These are phyloP conservation scores for Pipistrellus nathusii DNA, from an alignment of 2,797 vertebrate species.

Conservation along the genomic window DNA sequence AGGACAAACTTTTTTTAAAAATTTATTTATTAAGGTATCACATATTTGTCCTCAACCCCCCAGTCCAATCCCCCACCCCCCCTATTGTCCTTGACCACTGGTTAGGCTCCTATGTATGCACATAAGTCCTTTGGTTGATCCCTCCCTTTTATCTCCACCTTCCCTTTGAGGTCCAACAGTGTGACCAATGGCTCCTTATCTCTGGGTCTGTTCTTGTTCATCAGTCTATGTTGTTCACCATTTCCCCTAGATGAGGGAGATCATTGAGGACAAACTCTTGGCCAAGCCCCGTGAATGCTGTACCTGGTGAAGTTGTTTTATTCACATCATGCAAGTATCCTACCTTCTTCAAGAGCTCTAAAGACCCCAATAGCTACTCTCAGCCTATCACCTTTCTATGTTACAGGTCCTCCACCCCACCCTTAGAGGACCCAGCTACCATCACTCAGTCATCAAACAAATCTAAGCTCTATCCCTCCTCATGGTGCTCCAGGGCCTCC, in stretches of 20 bases:
- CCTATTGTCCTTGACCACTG: too few relatives aligned
- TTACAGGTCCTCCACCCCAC: fast-evolving
- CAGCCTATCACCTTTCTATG: not conserved
- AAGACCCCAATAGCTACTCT: not conserved
- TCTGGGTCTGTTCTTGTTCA: too few relatives aligned
- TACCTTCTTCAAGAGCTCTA: not conserved
- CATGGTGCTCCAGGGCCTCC: not conserved
- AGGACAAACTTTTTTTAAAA: not conserved
- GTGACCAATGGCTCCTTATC: too few relatives aligned
- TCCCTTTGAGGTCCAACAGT: too few relatives aligned
- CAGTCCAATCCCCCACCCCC: too few relatives aligned
- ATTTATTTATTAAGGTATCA: too few relatives aligned
- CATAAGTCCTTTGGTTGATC: too few relatives aligned
- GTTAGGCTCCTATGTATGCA: too few relatives aligned
- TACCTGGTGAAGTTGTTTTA: not conserved
- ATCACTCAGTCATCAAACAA: not conserved
- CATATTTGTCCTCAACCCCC: too few relatives aligned
- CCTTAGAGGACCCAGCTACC: not conserved
- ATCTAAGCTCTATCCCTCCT: not conserved
- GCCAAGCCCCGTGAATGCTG: not conserved
- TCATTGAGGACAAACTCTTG: not conserved
- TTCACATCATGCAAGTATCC: not conserved
- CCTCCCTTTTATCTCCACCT: too few relatives aligned
- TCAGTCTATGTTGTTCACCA: too few relatives aligned
- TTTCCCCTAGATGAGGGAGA: too few relatives aligned